Evolutionary conservation across 2,888 invertebrate genomes (phyloP).

Genomic region (Macroteleia sp.): DNA sequence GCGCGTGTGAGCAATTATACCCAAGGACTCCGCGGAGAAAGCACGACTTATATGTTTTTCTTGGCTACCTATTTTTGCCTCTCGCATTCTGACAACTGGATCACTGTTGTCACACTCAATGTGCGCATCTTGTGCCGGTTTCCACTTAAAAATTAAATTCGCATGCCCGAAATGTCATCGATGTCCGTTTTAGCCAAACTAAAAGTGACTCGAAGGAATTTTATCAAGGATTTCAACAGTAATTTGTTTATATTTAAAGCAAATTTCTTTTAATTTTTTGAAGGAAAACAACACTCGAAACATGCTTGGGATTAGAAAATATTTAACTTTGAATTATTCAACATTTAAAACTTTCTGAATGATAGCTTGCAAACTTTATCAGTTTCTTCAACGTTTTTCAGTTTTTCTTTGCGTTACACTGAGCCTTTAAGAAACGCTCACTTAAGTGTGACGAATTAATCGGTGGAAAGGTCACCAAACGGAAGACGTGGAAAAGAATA

Average conservation of each 20-base stretch:
- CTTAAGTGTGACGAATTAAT: slow-evolving; percentile 37
- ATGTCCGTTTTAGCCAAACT: too few species aligned
- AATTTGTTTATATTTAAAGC: too few species aligned
- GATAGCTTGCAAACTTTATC: slow-evolving; percentile 39
- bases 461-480: too few species aligned
- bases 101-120: background rate
- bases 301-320: slow-evolving; percentile 5
- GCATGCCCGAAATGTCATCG: too few species aligned
- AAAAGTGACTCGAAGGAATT: too few species aligned
- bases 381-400: slow-evolving; percentile 31
- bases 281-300: too few species aligned
- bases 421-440: slow-evolving; percentile 33
- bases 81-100: slow-evolving; percentile 20
- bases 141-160: too few species aligned
- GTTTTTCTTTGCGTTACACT: slow-evolving; percentile 17
- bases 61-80: background rate
- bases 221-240: too few species aligned
- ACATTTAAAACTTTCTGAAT: slow-evolving; percentile 14
- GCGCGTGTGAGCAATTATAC: slow-evolving; percentile 36
- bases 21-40: slow-evolving; percentile 44
- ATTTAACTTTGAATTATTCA: slow-evolving; percentile 28
- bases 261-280: too few species aligned
- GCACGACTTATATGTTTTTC: slow-evolving; percentile 17
- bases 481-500: too few species aligned
- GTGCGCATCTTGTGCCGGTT: too few species aligned